phyloP scores from a whole-genome alignment of 1,140 invertebrate species.

The Rhopalosiphum padi region DNA sequence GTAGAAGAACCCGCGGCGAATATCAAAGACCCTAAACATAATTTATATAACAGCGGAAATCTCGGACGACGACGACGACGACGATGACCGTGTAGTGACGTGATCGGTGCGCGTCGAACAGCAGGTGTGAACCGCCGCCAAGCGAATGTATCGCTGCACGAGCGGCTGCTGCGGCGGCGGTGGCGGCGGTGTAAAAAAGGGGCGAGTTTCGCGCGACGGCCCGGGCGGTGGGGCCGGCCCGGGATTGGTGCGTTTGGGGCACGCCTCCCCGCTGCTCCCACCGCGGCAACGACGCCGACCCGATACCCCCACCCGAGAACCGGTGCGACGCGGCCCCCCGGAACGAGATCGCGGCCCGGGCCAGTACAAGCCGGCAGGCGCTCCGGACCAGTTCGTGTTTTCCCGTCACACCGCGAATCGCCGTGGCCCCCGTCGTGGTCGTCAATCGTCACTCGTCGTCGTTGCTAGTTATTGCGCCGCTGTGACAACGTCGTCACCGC shows the following conservation, averaged over 20 bases:
- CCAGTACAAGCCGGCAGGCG: slow-evolving; percentile 51
- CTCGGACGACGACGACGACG: neutral
- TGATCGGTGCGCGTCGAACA: neutral
- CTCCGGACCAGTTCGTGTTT: slow-evolving; percentile 34
- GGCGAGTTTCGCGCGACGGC: slow-evolving; percentile 7
- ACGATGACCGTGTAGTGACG: too few species aligned
- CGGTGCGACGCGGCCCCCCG: slow-evolving; percentile 16
- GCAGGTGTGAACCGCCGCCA: slow-evolving; percentile 11
- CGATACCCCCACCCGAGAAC: neutral
- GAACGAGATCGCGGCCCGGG: neutral
- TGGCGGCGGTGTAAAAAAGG: neutral
- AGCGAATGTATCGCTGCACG: neutral
- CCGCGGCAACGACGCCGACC: neutral
- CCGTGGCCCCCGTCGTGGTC: neutral
- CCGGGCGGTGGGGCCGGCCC: neutral
- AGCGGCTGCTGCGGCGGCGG: neutral
- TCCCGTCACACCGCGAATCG: slow-evolving; percentile 14
- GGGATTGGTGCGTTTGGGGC: slow-evolving; percentile 19
- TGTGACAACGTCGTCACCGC: neutral
- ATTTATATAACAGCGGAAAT: neutral
- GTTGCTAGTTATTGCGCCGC: neutral
- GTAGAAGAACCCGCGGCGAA: too few species aligned
- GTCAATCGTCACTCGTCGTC: neutral
- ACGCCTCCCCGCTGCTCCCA: neutral
- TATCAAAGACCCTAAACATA: neutral